Percentiles rank a stretch among this genome's conserved stretches.
Conservation (phyloP, 2,797 vertebrate species). For the Xenops minutus region DNA sequence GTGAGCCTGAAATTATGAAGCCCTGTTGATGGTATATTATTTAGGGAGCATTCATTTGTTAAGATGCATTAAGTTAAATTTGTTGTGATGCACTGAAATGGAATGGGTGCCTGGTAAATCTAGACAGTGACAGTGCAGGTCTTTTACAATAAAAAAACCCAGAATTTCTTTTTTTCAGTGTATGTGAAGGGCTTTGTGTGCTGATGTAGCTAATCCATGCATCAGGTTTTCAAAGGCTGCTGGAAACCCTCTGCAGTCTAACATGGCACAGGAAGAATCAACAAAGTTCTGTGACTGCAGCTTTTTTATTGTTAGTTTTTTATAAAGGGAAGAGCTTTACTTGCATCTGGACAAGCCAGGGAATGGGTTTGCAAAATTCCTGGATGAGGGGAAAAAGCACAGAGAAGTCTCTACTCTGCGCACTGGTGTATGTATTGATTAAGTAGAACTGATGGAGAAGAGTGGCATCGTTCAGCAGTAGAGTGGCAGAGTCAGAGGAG, state of each 20-base stretch:
- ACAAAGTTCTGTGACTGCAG: neutral
- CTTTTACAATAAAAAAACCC: neutral
- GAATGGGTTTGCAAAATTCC: neutral
- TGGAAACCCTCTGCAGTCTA: neutral
- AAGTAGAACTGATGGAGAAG: neutral
- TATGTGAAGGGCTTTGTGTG: neutral
- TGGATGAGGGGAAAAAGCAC: neutral
- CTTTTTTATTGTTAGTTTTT: slow-evolving; percentile 34
- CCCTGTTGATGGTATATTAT: neutral
- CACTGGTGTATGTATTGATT: neutral
- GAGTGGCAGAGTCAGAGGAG: neutral
- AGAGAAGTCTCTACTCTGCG: neutral
- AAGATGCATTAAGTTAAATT: slow-evolving; percentile 29
- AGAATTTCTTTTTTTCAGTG: neutral
- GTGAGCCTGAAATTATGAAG: neutral
- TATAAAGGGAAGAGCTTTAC: neutral
- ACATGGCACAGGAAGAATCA: neutral
- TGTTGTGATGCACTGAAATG: slow-evolving; percentile 39
- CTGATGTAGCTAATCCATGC: slow-evolving; percentile 7
- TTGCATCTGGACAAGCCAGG: neutral
- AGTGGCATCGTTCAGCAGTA: neutral
- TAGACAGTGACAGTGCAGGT: slow-evolving; percentile 26
- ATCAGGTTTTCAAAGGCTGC: neutral
- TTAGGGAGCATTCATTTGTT: slow-evolving; percentile 30
- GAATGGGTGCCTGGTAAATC: slow-evolving; percentile 8